Evolutionary conservation across 2,888 invertebrate species (phyloP).

Genomic region (Platerodrilus igneus): DNA sequence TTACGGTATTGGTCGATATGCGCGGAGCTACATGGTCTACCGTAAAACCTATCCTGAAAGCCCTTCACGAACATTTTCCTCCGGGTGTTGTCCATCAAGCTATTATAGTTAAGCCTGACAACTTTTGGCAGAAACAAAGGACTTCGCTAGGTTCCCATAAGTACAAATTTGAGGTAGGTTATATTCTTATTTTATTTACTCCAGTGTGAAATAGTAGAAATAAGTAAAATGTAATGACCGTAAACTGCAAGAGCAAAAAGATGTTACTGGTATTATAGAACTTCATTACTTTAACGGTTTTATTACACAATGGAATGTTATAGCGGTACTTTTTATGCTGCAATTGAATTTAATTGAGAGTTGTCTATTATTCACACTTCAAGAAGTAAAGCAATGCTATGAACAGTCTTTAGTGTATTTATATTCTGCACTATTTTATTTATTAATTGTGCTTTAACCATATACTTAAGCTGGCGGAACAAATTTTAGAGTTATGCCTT

Average conservation of each 20-base stretch:
- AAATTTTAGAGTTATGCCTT: no score
- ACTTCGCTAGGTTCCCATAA: constrained; percentile 95
- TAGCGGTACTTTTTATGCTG: constrained; percentile 9
- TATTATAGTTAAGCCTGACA: constrained; percentile 97
- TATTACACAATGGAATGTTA: constrained; percentile 3
- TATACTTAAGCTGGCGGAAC: constrained; percentile 7
- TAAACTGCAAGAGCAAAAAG: no score
- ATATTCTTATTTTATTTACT: no score
- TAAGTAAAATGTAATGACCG: no score
- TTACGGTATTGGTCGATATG: constrained; percentile 97
- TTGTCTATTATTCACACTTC: constrained; percentile 2
- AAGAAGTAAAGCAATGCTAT: not conserved
- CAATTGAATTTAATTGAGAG: constrained; percentile 6
- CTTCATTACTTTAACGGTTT: constrained; percentile 1
- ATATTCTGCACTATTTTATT: constrained; percentile 2
- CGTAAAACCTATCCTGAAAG: constrained; percentile 96
- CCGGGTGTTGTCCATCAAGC: constrained; percentile 87
- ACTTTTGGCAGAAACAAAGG: constrained; percentile 99
- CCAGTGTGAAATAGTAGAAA: no score
- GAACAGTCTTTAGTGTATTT: not conserved
- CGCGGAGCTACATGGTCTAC: constrained; percentile 94
- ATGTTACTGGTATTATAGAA: not conserved
- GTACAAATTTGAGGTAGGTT: constrained; percentile 98
- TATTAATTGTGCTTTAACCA: no score
- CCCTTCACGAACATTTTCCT: constrained; percentile 93